Evolutionary conservation across 2,888 invertebrate species (phyloP), one percentile per base, ranked within the genome.

Genomic region (Drosophila seclusa): DNA sequence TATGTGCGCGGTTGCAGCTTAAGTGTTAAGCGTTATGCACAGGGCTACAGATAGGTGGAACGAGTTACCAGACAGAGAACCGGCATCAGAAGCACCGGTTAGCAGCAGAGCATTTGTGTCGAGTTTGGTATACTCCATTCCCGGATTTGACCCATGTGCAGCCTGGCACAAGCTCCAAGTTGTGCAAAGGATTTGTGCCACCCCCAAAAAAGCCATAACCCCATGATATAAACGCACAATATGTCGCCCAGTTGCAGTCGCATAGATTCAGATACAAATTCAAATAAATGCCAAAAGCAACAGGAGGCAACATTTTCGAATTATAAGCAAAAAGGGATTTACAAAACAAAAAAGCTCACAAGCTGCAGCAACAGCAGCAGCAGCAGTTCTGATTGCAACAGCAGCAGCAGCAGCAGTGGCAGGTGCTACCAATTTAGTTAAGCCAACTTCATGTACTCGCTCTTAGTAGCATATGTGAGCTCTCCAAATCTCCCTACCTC

Each of bases 1-100:
- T 29, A 38, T 73, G 36, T 40, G 69, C 69, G 70, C 67, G 86
- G 81, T 76, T 65, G 83, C 76, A 88, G 91, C 91, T 92, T 92
- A 92, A 91, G 90, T 91, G 86, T 91, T 92, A 92, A 90, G 91
- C 91, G 90, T 89, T 90, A 89, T 90, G 88, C 89, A 82, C 73
- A 87, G 78, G 73, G 24, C 45, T 24, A 63, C 18, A 27, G 6
- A 49, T 24, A 29, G 4, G 55, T 32, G 79, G 67, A 70, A 31
- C 36, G 45, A 36, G 53, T 45, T 24, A 27, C 45, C 45, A 5
- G n/a, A 29, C 8, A 67, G 36, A 7, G 27, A 42, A 53, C 49
- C 24, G 40, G 21, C 40, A 65, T 52, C 27, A 36, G 10, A 61
- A 61, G 50, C 13, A 54, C 10, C n/a, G 45, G 68, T 31, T 27